Evolutionary conservation across 2,113 vertebrate genomes (phyloP).

Genomic region (Chaenocephalus aceratus): DNA sequence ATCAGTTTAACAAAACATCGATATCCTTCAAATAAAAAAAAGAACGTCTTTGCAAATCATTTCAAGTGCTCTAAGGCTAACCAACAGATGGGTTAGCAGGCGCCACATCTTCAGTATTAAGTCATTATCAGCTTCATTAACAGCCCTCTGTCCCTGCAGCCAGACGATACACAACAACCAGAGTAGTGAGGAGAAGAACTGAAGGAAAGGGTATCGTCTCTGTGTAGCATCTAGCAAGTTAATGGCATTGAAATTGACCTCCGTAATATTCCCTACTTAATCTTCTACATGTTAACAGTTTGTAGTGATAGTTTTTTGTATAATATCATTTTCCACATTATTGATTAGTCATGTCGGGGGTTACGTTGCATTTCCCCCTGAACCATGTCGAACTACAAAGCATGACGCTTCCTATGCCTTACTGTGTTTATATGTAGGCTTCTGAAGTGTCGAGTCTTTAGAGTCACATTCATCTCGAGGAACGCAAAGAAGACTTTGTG

Average conservation of each 20-base stretch:
- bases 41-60: neutral
- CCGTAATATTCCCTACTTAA: no score
- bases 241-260: neutral
- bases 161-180: conserved; percentile 3
- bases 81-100: neutral
- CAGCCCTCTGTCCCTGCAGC: conserved; percentile 52
- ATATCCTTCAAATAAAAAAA: conserved; percentile 24
- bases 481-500: neutral
- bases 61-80: conserved; percentile 44
- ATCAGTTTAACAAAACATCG: conserved; percentile 62
- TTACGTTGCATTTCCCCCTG: no score
- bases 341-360: neutral
- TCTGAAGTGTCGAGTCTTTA: neutral
- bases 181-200: neutral
- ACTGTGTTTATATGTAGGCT: neutral
- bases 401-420: neutral
- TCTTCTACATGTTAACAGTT: neutral
- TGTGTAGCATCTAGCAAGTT: neutral
- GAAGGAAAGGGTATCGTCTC: neutral
- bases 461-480: neutral
- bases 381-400: neutral
- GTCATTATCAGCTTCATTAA: conserved; percentile 26
- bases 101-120: conserved; percentile 22
- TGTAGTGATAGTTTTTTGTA: neutral
- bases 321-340: neutral